phyloP scores from a whole-genome alignment of 2,888 invertebrate species.

The Orchesella flavescens region DNA sequence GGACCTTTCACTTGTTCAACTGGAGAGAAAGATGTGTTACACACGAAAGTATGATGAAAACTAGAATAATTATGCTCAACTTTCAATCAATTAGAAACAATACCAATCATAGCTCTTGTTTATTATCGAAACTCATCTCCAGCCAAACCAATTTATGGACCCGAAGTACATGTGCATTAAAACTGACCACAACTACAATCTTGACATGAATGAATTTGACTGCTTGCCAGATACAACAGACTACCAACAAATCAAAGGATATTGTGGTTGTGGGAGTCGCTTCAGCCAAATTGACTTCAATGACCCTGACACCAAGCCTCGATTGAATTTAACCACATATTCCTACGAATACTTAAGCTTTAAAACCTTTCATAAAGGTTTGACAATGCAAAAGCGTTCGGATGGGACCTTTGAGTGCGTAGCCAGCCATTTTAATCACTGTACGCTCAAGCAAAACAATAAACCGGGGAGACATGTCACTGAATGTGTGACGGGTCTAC shows the following conservation, averaged over 20 bases:
- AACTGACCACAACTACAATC: slow-evolving; percentile 7
- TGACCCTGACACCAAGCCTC: not conserved
- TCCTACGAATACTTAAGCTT: slow-evolving; percentile 10
- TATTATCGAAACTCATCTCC: not conserved
- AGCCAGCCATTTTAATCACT: slow-evolving; percentile 22
- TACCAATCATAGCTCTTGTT: too few relatives aligned
- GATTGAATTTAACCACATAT: not conserved
- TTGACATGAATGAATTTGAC: slow-evolving; percentile 30
- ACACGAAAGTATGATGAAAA: not conserved
- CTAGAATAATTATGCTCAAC: too few relatives aligned
- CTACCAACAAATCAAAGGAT: not conserved
- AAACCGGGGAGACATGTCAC: not conserved
- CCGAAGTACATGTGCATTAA: slow-evolving; percentile 11
- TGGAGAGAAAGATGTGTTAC: not conserved
- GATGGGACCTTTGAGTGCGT: slow-evolving; percentile 13
- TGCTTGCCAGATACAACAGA: slow-evolving; percentile 7
- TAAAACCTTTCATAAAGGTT: not conserved
- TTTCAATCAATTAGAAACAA: too few relatives aligned
- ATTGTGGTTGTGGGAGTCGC: slow-evolving; percentile 18
- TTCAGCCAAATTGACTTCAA: slow-evolving; percentile 22
- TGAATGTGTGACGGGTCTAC: not conserved
- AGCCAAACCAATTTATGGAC: not conserved
- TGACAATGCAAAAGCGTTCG: not conserved
- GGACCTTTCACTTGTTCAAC: not conserved
- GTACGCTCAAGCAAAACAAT: slow-evolving; percentile 1